phyloP scores from a whole-genome alignment of 2,888 invertebrate species.

The Oligia strigilis region DNA sequence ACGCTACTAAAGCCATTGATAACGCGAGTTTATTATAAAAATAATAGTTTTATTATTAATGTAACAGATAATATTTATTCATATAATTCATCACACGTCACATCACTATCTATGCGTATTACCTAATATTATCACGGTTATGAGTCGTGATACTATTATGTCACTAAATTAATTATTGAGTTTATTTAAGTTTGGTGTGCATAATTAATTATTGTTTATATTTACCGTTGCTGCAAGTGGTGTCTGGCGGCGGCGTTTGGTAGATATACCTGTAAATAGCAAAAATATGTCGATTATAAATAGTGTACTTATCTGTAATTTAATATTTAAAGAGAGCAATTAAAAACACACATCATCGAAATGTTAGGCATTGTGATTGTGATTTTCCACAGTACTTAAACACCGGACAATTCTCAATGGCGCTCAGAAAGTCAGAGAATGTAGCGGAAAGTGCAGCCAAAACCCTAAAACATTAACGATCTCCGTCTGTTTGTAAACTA shows the following conservation, averaged over 20 bases:
- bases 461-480: slow-evolving; percentile 36
- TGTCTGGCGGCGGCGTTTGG: slow-evolving; percentile 55
- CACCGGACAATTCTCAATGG: background rate
- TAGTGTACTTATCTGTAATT: background rate
- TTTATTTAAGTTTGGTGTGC: slow-evolving; percentile 12
- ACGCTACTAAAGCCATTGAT: slow-evolving; percentile 48
- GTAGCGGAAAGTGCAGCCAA: slow-evolving; percentile 32
- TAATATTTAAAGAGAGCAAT: background rate
- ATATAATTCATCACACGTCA: background rate
- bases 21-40: slow-evolving; percentile 18
- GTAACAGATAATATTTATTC: background rate
- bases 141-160: slow-evolving; percentile 24
- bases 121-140: slow-evolving; percentile 10
- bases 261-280: slow-evolving; percentile 71
- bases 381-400: background rate
- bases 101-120: slow-evolving; percentile 5
- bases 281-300: slow-evolving; percentile 16
- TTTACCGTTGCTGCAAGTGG: slow-evolving; percentile 84
- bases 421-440: background rate
- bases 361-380: background rate
- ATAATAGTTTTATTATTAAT: slow-evolving; percentile 13
- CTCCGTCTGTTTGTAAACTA: slow-evolving; percentile 49
- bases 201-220: slow-evolving; percentile 44
- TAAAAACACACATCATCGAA: background rate
- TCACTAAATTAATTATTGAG: slow-evolving; percentile 10